Evolutionary conservation across 2,888 invertebrate genomes (phyloP).

Genomic region (Tholera decimalis): DNA sequence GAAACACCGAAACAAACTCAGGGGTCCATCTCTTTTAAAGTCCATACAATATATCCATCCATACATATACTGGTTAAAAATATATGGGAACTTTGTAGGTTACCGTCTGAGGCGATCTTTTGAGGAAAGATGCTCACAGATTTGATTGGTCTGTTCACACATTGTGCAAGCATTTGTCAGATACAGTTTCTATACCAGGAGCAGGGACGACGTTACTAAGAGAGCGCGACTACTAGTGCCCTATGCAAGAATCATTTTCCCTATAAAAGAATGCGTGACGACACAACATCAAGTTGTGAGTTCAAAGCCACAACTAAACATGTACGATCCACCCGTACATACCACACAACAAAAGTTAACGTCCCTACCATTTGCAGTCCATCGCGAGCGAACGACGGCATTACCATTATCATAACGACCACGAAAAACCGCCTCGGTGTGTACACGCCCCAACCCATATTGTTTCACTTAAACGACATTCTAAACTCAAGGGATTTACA

Average conservation of each 20-base stretch:
- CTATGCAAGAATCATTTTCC: neutral
- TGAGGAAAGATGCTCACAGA: too few relatives aligned
- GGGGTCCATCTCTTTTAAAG: too few relatives aligned
- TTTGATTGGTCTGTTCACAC: too few relatives aligned
- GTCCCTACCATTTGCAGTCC: constrained; percentile 41
- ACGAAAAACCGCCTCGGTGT: constrained; percentile 37
- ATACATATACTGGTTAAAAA: too few relatives aligned
- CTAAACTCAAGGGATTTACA: constrained; percentile 57
- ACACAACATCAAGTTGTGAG: neutral
- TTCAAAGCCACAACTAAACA: constrained; percentile 24
- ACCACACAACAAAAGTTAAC: constrained; percentile 47
- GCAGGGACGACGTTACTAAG: too few relatives aligned
- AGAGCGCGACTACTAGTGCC: too few relatives aligned
- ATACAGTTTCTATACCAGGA: too few relatives aligned
- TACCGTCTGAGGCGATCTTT: too few relatives aligned
- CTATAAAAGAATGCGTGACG: neutral
- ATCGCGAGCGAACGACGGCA: constrained; percentile 43
- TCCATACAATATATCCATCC: too few relatives aligned
- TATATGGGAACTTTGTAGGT: too few relatives aligned
- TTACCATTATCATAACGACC: constrained; percentile 55
- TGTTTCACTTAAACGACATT: constrained; percentile 62
- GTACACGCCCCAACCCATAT: constrained; percentile 47
- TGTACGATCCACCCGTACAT: constrained; percentile 5
- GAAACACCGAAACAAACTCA: too few relatives aligned
- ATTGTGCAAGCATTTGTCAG: too few relatives aligned